These are phyloP conservation scores for Drosophila tsacasi DNA, from an alignment of 1,140 invertebrate genomes.

Conservation along the genomic window DNA sequence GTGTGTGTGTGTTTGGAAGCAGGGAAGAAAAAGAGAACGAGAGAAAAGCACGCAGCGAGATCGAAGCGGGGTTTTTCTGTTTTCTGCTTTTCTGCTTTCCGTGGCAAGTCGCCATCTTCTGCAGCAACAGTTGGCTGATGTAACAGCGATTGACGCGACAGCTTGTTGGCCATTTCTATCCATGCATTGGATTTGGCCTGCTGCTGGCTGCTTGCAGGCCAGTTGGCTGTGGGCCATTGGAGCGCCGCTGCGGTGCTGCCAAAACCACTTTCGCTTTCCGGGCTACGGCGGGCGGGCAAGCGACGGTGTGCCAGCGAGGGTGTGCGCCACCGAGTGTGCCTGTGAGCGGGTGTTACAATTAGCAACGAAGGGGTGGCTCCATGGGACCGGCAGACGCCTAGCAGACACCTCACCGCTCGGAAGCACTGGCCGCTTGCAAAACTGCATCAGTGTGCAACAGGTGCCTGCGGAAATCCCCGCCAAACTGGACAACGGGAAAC, in stretches of 20 bases:
- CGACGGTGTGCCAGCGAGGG: neutral
- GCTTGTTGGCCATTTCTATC: slow-evolving; percentile 58
- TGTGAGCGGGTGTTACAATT: slow-evolving; percentile 1
- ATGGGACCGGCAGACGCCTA: slow-evolving; percentile 9
- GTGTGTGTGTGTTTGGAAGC: slow-evolving; percentile 2
- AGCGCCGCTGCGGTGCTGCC: slow-evolving; percentile 35
- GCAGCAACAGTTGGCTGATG: slow-evolving; percentile 70
- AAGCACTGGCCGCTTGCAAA: slow-evolving; percentile 34
- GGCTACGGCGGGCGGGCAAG: slow-evolving; percentile 22
- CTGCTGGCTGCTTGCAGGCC: slow-evolving; percentile 28
- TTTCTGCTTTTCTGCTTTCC: slow-evolving; percentile 23
- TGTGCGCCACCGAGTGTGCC: neutral
- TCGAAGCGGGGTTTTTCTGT: slow-evolving; percentile 32
- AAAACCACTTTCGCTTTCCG: slow-evolving; percentile 80
- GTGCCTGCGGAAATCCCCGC: slow-evolving; percentile 40
- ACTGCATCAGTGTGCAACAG: slow-evolving; percentile 65
- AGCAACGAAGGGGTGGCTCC: slow-evolving; percentile 12
- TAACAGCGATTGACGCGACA: slow-evolving; percentile 50
- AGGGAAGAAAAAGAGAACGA: slow-evolving; percentile 20
- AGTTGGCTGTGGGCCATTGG: slow-evolving; percentile 50
- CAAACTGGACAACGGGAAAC: slow-evolving; percentile 25
- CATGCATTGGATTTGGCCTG: slow-evolving; percentile 55
- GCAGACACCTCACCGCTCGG: slow-evolving; percentile 40
- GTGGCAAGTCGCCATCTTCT: slow-evolving; percentile 72
- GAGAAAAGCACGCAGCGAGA: slow-evolving; percentile 39